Conservation (phyloP, 2,888 invertebrate species). For the Allygus modestus region DNA sequence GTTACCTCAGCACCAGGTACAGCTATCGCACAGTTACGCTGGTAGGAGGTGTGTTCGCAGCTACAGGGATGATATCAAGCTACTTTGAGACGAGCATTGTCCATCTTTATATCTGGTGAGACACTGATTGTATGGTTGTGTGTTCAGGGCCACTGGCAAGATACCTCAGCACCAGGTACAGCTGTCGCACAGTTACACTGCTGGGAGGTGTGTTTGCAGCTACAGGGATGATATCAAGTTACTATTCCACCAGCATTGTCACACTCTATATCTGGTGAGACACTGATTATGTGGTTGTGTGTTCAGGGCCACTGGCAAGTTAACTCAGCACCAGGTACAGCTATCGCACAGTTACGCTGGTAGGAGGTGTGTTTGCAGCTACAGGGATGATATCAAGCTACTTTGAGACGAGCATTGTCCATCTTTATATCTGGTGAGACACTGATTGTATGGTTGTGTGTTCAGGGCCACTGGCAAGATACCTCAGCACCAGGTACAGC, state of each 20-base stretch:
- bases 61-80: no score
- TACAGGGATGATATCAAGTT: conserved; percentile 90
- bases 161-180: conserved; percentile 89
- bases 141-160: conserved; percentile 89
- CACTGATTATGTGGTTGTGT: no score
- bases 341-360: conserved; percentile 88
- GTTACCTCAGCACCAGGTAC: no score
- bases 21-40: no score
- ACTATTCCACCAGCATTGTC: conserved; percentile 87
- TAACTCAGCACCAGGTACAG: conserved; percentile 91
- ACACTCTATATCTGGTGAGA: conserved; percentile 88
- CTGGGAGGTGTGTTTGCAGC: conserved; percentile 90
- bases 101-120: no score
- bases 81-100: no score
- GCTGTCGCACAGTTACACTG: conserved; percentile 89
- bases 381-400: conserved; percentile 90
- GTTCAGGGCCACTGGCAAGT: conserved; percentile 89
- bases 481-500: conserved; percentile 90
- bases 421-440: no score
- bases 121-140: no score
- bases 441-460: no score
- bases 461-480: conserved; percentile 90
- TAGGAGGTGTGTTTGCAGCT: conserved; percentile 90
- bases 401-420: conserved; percentile 87
- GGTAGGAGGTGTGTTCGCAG: no score